These are phyloP conservation scores for Halcyon senegalensis DNA, from an alignment of 2,113 vertebrate genomes.

Conservation along the genomic window DNA sequence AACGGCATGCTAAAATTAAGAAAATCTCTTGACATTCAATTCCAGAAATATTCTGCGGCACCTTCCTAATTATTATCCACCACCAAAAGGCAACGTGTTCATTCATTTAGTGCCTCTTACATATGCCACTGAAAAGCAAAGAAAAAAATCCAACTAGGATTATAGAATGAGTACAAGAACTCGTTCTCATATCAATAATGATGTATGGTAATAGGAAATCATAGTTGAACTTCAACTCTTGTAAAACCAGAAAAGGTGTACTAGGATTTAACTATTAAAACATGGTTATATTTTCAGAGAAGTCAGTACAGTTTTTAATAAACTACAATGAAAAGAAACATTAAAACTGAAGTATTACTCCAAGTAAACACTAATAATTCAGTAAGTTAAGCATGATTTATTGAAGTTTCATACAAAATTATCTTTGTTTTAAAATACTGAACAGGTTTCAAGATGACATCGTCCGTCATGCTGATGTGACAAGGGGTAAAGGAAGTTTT, in stretches of 20 bases:
- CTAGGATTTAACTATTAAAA: background rate
- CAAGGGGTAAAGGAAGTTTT: background rate
- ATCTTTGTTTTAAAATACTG: rapidly evolving
- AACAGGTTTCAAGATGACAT: background rate
- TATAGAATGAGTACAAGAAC: background rate
- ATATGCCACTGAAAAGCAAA: background rate
- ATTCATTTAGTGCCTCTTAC: background rate
- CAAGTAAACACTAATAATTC: background rate
- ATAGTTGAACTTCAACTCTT: background rate
- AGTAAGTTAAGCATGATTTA: background rate
- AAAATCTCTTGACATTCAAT: background rate
- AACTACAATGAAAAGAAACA: background rate
- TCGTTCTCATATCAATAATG: background rate
- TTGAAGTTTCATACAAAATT: background rate
- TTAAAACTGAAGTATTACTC: background rate
- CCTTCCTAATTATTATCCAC: background rate
- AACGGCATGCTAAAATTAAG: constrained; percentile 25
- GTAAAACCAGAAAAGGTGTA: background rate
- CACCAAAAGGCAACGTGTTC: background rate
- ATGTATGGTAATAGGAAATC: background rate
- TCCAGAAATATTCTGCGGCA: background rate
- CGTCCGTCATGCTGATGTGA: background rate
- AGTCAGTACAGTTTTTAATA: background rate
- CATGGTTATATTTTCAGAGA: background rate
- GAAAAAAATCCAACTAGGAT: background rate